These are phyloP conservation scores for Caradrina clavipalpis DNA, from an alignment of 2,888 invertebrate species.

Conservation along the genomic window DNA sequence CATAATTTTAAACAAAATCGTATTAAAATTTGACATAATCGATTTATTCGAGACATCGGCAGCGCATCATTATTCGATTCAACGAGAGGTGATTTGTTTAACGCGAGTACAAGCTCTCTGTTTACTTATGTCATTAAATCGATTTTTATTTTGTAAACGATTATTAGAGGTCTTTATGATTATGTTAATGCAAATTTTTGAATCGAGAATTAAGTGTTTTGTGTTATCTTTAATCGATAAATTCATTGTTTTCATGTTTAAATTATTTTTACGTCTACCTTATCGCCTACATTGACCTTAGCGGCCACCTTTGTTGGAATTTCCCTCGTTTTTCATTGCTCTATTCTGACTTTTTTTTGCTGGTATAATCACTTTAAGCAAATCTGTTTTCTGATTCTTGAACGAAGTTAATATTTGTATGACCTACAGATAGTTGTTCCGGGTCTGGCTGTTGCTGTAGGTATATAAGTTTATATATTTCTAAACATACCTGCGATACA, in stretches of 20 bases:
- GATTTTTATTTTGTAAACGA: constrained; percentile 73
- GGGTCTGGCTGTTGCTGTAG: too few species aligned
- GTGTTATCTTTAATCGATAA: constrained; percentile 12
- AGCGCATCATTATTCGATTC: constrained; percentile 68
- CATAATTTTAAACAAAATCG: constrained; percentile 68
- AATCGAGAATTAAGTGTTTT: constrained; percentile 35
- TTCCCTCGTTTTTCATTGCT: neutral
- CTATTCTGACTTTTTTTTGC: too few species aligned
- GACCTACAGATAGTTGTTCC: too few species aligned
- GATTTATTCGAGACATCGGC: constrained; percentile 64
- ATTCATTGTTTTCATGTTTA: neutral
- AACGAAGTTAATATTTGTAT: too few species aligned
- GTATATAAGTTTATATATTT: too few species aligned
- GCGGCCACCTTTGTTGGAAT: neutral
- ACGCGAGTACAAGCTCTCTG: constrained; percentile 69
- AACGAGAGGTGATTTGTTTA: constrained; percentile 74
- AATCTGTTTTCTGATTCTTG: too few species aligned
- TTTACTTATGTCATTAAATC: constrained; percentile 78
- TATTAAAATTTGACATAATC: constrained; percentile 76
- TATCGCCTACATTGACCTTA: neutral
- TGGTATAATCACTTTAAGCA: too few species aligned
- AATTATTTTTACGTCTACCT: neutral
- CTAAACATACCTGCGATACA: too few species aligned
- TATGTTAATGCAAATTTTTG: constrained; percentile 39
- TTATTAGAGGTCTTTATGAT: constrained; percentile 61